Evolutionary conservation across 2,888 invertebrate species (phyloP).

Genomic region (Barypeithes pellucidus): DNA sequence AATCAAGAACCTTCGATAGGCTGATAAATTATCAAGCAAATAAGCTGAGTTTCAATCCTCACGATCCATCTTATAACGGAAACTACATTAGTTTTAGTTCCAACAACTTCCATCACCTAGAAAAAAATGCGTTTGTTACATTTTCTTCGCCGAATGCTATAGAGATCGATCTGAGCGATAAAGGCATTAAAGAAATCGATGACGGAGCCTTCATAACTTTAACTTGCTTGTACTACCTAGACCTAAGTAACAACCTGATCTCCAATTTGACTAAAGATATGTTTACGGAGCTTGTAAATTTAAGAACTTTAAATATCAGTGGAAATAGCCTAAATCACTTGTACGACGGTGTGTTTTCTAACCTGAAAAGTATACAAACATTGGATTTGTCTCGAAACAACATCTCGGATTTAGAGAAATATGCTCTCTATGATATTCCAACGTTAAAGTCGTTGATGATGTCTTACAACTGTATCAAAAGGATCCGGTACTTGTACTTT

Average conservation of each 20-base stretch:
- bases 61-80: slow-evolving; percentile 55
- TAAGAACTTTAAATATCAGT: slow-evolving; percentile 58
- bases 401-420: slow-evolving; percentile 52
- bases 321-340: slow-evolving; percentile 58
- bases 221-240: slow-evolving; percentile 60
- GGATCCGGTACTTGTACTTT: slow-evolving; percentile 56
- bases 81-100: slow-evolving; percentile 60
- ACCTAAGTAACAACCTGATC: slow-evolving; percentile 61
- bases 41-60: slow-evolving; percentile 58
- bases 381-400: slow-evolving; percentile 63
- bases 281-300: slow-evolving; percentile 56
- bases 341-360: slow-evolving; percentile 50
- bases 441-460: slow-evolving; percentile 21
- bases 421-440: slow-evolving; percentile 25
- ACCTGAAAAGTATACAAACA: slow-evolving; percentile 50
- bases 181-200: slow-evolving; percentile 59
- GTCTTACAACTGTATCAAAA: slow-evolving; percentile 54
- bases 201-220: slow-evolving; percentile 61
- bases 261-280: slow-evolving; percentile 53
- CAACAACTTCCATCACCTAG: slow-evolving; percentile 53
- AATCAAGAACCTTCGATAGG: slow-evolving; percentile 58
- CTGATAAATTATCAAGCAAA: slow-evolving; percentile 61
- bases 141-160: slow-evolving; percentile 60
- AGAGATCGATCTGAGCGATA: slow-evolving; percentile 59
- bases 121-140: slow-evolving; percentile 61